Conservation (phyloP, 2,888 invertebrate genomes). For the Parascotia fuliginaria region DNA sequence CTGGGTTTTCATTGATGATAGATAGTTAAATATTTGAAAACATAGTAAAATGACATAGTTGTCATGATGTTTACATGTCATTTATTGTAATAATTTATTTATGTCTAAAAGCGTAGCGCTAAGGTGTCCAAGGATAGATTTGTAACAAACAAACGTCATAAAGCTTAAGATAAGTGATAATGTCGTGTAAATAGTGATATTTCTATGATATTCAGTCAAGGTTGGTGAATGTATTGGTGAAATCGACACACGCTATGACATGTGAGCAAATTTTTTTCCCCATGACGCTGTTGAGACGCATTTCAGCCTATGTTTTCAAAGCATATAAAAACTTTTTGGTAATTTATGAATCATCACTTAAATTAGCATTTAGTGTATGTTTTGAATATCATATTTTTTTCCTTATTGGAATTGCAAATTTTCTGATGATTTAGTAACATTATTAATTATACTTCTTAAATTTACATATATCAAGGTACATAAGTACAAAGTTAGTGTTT, state of each 20-base stretch:
- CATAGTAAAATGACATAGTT: constrained; percentile 36
- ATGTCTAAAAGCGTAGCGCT: constrained; percentile 19
- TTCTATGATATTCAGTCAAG: constrained; percentile 21
- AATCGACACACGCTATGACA: constrained; percentile 30
- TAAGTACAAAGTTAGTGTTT: too few species aligned
- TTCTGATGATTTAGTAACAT: too few species aligned
- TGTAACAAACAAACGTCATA: constrained; percentile 30
- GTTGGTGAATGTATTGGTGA: constrained; percentile 7
- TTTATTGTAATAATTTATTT: constrained; percentile 32
- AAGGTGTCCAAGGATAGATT: constrained; percentile 17
- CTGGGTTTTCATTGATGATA: constrained; percentile 55
- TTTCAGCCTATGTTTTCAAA: constrained; percentile 13
- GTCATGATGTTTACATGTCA: constrained; percentile 50
- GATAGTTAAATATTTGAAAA: constrained; percentile 34
- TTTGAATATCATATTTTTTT: background rate
- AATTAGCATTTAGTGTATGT: background rate
- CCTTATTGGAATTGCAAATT: constrained; percentile 8
- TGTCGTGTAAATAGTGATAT: constrained; percentile 26
- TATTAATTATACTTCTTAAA: too few species aligned
- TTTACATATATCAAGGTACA: too few species aligned
- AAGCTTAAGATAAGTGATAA: constrained; percentile 42
- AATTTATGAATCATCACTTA: background rate
- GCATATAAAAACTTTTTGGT: constrained; percentile 1
- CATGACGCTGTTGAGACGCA: constrained; percentile 10
- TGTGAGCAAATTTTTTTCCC: constrained; percentile 32